Base-by-base conservation (phyloP, 1,140 invertebrate genomes). In the Temnothorax longispinosus region DNA sequence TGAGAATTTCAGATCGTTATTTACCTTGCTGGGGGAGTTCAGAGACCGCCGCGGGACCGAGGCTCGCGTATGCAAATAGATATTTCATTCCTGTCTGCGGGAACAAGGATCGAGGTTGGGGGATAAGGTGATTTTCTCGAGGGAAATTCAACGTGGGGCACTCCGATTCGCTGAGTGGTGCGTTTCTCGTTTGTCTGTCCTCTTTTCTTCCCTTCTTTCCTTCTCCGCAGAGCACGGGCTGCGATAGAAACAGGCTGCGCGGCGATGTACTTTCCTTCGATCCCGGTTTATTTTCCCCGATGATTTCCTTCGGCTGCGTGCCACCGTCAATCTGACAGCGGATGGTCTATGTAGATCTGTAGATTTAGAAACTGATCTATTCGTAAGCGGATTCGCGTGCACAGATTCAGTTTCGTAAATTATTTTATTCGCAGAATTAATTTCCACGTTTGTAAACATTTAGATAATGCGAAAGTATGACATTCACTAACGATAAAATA, bases 41-140 rank as follows among this genome's bases (percentile, higher is more conserved):
- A 75, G 58, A 86, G 87, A 84, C 71, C 84, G 74, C 56, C 38
- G 87, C 44, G 72, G 71, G 71, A 88, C 88, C 82, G 64, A 32
- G 50, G 65, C 84, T 85, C 90, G 80, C 80, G 77, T 91, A 89
- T 91, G 90, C 90, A 91, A 91, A 91, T 91, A 91, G 90, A 91
- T 91, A 91, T 91, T 91, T 91, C 90, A 91, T 89, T 91, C 84
- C 78, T 90, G 90, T 91, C 90, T 89, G 77, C 88, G 56, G 88
- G 86, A 91, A 87, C 90, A 81, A 85, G 84, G 64, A 90, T 91
- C 60, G 82, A 86, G 65, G 88, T 86, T 80, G 88, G 81, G 85
- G 90, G 81, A 87, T 88, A 90, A 91, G 88, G 84, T 90, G 90
- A 91, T 89, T 91, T 91, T 91, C 90, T 91, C 90, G 21, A 52